Evolutionary conservation across 1,140 invertebrate genomes (phyloP).

Genomic region (Protaetia brevitarsis): DNA sequence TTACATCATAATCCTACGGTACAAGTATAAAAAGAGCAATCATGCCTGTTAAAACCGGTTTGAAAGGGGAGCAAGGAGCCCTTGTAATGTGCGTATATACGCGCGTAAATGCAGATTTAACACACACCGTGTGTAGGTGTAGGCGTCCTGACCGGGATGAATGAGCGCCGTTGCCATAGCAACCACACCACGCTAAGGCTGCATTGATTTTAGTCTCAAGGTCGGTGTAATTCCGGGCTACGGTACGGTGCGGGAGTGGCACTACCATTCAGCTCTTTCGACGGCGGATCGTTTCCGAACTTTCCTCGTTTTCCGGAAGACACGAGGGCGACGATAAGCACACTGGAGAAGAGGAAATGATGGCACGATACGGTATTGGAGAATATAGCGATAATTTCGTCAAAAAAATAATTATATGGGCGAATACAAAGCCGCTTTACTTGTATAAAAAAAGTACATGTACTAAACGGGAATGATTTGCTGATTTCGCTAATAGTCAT

Average conservation of each 20-base stretch:
- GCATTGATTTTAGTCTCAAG: conserved; percentile 46
- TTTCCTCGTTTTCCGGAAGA: not conserved
- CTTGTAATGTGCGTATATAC: conserved; percentile 1
- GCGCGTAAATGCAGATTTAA: not conserved
- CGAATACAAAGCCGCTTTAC: too few species aligned
- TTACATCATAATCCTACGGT: too few species aligned
- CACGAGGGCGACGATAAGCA: not conserved
- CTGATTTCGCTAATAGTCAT: too few species aligned
- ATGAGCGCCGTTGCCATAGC: conserved; percentile 41
- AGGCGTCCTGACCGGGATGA: conserved; percentile 42
- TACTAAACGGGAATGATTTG: too few species aligned
- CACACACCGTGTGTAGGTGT: not conserved
- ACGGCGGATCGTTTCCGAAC: not conserved
- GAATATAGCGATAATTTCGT: too few species aligned
- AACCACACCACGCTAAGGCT: conserved; percentile 42
- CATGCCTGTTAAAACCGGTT: too few species aligned
- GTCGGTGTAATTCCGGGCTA: conserved; percentile 29
- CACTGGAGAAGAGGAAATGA: not conserved
- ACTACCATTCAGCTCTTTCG: conserved; percentile 19
- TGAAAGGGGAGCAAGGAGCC: not conserved
- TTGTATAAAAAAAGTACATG: too few species aligned
- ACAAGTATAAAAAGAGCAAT: too few species aligned
- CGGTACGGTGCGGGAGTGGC: conserved; percentile 18
- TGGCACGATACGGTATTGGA: too few species aligned
- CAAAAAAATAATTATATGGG: too few species aligned